Evolutionary conservation across 2,113 vertebrate genomes (phyloP).

Genomic region (Columbina picui): DNA sequence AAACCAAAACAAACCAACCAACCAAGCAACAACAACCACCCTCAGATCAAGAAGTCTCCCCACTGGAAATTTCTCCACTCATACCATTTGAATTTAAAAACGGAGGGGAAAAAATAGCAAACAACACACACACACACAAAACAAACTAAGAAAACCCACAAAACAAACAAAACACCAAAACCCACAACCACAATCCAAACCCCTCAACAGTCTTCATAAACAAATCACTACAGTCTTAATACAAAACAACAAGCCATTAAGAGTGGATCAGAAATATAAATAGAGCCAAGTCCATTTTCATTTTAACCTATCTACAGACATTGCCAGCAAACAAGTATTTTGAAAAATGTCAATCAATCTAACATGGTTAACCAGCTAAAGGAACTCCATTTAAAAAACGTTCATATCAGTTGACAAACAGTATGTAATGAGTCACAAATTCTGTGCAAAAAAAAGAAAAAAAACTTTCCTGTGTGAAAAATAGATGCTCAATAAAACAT

Average conservation of each 20-base stretch:
- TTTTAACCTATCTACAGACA: neutral
- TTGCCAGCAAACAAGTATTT: neutral
- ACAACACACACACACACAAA: neutral
- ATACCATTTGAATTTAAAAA: neutral
- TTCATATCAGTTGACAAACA: neutral
- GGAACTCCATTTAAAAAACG: neutral
- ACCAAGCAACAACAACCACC: too few relatives aligned
- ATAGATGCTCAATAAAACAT: neutral
- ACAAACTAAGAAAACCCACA: neutral
- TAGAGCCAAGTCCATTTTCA: neutral
- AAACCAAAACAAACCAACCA: too few relatives aligned
- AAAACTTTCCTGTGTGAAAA: neutral
- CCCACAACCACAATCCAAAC: neutral
- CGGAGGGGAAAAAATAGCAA: neutral
- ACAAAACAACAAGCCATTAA: neutral
- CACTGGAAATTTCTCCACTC: neutral
- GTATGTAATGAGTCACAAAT: neutral
- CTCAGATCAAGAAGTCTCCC: neutral
- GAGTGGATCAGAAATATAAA: neutral
- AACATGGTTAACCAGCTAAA: neutral
- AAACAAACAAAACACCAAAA: neutral
- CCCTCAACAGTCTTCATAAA: neutral
- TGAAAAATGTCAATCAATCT: neutral
- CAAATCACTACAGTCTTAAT: neutral
- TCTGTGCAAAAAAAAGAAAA: neutral